Percentiles rank a stretch among this genome's conserved stretches.
These are phyloP conservation scores for Ramphastos sulfuratus DNA, from an alignment of 2,113 vertebrate species.

Conservation along the genomic window DNA sequence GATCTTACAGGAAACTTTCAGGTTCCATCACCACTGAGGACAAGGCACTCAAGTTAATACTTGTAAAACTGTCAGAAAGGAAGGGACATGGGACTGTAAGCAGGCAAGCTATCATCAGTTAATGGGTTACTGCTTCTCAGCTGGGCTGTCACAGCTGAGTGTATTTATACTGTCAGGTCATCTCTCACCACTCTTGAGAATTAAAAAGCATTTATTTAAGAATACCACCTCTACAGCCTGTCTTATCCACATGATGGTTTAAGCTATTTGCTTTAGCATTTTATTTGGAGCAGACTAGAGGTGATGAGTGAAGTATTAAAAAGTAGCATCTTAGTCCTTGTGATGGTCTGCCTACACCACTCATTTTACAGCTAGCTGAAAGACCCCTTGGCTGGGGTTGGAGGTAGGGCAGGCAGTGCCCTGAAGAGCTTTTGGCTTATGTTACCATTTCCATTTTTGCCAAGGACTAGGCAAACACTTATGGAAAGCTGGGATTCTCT, in stretches of 20 bases:
- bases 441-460: constrained; percentile 27
- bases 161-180: not conserved
- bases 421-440: constrained; percentile 29
- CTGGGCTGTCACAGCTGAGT: not conserved
- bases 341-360: not conserved
- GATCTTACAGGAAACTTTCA: not conserved
- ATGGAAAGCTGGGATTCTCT: not conserved
- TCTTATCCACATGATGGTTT: not conserved
- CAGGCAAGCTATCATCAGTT: not conserved
- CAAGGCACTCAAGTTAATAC: not conserved
- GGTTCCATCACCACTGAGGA: not conserved
- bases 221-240: not conserved
- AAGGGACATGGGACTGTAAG: not conserved
- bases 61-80: not conserved
- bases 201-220: not conserved
- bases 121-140: not conserved
- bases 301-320: not conserved
- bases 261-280: not conserved
- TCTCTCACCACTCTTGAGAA: not conserved
- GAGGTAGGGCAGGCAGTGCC: not conserved
- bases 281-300: not conserved
- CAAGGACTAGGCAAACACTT: constrained; percentile 22
- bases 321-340: not conserved
- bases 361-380: not conserved
- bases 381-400: not conserved